These are phyloP conservation scores for Neodontobutis hainanensis DNA, from an alignment of 2,113 vertebrate genomes.

Conservation along the genomic window DNA sequence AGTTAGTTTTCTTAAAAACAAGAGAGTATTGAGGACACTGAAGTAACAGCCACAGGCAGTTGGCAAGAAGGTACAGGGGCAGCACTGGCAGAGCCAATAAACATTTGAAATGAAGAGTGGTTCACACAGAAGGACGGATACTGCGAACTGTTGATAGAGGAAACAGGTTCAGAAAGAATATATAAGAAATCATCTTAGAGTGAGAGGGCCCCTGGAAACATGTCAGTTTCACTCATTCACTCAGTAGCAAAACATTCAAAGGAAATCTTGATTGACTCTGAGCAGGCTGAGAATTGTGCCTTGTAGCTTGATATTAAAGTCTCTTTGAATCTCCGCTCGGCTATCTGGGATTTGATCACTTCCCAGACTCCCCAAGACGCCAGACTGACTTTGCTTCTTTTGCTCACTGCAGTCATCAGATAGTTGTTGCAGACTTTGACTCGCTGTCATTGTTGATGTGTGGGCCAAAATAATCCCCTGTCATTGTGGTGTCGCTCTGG, in stretches of 20 bases:
- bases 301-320: constrained; percentile 51
- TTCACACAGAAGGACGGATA: constrained; percentile 4
- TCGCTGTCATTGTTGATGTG: constrained; percentile 20
- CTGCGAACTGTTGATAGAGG: constrained; percentile 34
- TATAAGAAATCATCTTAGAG: constrained; percentile 29
- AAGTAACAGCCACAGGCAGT: constrained; percentile 36
- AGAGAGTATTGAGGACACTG: constrained; percentile 19
- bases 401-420: constrained; percentile 50
- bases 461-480: constrained; percentile 3
- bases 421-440: constrained; percentile 43
- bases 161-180: constrained; percentile 44
- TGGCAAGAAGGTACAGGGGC: constrained; percentile 23
- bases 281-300: constrained; percentile 29
- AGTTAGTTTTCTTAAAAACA: constrained; percentile 14
- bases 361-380: constrained; percentile 33
- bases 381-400: constrained; percentile 23
- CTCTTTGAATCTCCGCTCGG: constrained; percentile 51
- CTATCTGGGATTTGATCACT: constrained; percentile 38
- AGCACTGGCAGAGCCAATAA: constrained; percentile 36
- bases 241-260: constrained; percentile 37
- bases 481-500: constrained; percentile 21
- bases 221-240: constrained; percentile 36
- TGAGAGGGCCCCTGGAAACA: constrained; percentile 28
- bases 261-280: constrained; percentile 48
- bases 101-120: constrained; percentile 18